Evolutionary conservation across 2,888 invertebrate genomes (phyloP), one percentile per base, ranked within the genome.

Genomic region (Eucera pruinosa): DNA sequence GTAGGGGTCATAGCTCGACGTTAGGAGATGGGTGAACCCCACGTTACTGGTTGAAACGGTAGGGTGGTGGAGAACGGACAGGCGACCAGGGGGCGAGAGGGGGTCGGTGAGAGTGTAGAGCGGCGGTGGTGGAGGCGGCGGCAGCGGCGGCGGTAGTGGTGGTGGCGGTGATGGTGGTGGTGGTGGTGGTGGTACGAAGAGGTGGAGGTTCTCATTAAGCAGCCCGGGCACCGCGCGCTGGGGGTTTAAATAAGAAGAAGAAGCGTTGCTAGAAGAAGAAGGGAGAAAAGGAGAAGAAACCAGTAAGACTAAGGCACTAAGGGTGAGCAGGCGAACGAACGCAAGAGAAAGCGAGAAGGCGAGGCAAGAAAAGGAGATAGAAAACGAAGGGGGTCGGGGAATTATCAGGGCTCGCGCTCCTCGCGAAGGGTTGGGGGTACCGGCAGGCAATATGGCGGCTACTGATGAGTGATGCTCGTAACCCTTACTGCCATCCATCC

Each of bases 131-230:
- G 68, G 78, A 50, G 69, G 78, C 41, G 69, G 67, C 45, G 68
- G 71, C 25, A 72, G 73, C 25, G 68, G 55, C 36, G 81, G 47
- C 60, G 64, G 76, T 58, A 68, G 72, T 66, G 85, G 47, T 61
- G 64, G 76, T 58, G 70, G 72, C 62, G 85, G 57, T 55, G 81
- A 60, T 69, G 77, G 73, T 69, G 71, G 73, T 71, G 76, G 71
- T 79, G 78, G 81, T 80, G 84, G 86, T 79, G 80, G 85, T 80
- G 84, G 86, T 79, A 83, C 78, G 86, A 84, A 83, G 87, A 85
- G 90, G 87, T 86, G 90, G 90, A 86, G 90, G 91, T 91, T 91
- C 92, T 91, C 92, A 92, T 92, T 92, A 92, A 92, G 91, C 91
- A 92, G 91, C 91, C 92, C 91, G 90, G 91, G 91, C 90, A 89